Evolutionary conservation across 2,797 vertebrate genomes (phyloP).

Genomic region (Sebastes trivittatus): DNA sequence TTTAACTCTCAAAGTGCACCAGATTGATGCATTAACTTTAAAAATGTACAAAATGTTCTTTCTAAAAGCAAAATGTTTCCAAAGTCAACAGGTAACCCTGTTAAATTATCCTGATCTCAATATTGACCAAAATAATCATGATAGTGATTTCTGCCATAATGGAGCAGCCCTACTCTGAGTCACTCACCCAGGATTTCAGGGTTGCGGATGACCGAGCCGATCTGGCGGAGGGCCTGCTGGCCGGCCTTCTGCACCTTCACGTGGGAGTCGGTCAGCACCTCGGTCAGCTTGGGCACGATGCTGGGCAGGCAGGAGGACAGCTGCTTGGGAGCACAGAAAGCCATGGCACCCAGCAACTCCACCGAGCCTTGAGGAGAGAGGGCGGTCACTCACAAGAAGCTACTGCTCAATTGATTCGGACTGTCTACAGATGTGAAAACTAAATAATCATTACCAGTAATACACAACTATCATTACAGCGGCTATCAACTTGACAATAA

Average conservation of each 20-base stretch:
- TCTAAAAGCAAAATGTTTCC: too few species aligned
- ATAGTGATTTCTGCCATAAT: background rate
- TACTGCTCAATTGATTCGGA: background rate
- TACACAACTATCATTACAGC: background rate
- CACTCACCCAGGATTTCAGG: constrained; percentile 95
- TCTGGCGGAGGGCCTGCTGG: constrained; percentile 95
- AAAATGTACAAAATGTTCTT: too few species aligned
- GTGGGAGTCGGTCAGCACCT: constrained; percentile 97
- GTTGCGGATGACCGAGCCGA: constrained; percentile 97
- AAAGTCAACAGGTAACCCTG: too few species aligned
- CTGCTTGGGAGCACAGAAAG: constrained; percentile 97
- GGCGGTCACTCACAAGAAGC: background rate
- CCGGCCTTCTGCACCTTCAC: constrained; percentile 99
- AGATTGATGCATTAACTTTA: background rate
- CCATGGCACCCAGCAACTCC: constrained; percentile 97
- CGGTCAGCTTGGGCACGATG: constrained; percentile 97
- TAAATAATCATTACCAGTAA: background rate
- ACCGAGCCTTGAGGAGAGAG: constrained; percentile 88
- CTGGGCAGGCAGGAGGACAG: constrained; percentile 96
- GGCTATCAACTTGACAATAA: background rate
- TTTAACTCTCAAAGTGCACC: background rate
- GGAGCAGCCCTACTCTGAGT: background rate
- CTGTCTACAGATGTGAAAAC: background rate
- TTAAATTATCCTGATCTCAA: background rate
- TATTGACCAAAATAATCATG: background rate